Base-by-base conservation (phyloP, 2,888 invertebrate genomes). In the Diplazon laetatorius region DNA sequence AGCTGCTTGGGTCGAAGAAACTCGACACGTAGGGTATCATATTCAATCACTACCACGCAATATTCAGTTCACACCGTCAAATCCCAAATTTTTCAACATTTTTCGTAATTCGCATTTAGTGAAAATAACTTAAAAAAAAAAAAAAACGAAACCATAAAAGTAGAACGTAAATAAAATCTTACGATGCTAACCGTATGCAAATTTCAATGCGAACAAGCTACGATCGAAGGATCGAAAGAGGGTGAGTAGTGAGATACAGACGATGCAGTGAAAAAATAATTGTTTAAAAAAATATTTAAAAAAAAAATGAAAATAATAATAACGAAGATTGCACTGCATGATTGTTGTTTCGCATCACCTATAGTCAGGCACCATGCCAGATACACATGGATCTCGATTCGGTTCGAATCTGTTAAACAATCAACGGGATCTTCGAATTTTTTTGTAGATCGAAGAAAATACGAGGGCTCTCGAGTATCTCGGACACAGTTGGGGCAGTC, bases 361-460 rank as follows among this genome's bases (percentile, higher is more conserved):
- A 37, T 71, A 39, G 59, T 60, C 12, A 60, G 59, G 50, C 60
- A 62, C 71, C 14, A 55, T 1, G 71, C 60, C 52, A 72, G 52
- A 18, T 10, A 60, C 30, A 60, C 70, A 16, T 37, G 50, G 5
- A 22, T 30, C n/a, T 62, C 50, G 50, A 30, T 52, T 50, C 25
- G 1, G 1, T 25, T 18, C 3, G 30, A 14, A 55, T 20, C 8
- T 6, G 1, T 12, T 68, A 52, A 69, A 62, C 46, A 68, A 63
- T 52, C n/a, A 6, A 22, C 2, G 14, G 25, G 10, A 22, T 30
- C 25, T 59, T 6, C 30, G 25, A 18, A 25, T 14, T 70, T 65
- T 80, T 81, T 89, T 88, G 70, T 92, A 98, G 98, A 98, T 98
- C 91, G 98, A 98, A 93, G 98, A 98, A 92, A 97, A 97, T 91